Conservation (phyloP, 2,797 vertebrate genomes). For the Enteromius anoplus region DNA sequence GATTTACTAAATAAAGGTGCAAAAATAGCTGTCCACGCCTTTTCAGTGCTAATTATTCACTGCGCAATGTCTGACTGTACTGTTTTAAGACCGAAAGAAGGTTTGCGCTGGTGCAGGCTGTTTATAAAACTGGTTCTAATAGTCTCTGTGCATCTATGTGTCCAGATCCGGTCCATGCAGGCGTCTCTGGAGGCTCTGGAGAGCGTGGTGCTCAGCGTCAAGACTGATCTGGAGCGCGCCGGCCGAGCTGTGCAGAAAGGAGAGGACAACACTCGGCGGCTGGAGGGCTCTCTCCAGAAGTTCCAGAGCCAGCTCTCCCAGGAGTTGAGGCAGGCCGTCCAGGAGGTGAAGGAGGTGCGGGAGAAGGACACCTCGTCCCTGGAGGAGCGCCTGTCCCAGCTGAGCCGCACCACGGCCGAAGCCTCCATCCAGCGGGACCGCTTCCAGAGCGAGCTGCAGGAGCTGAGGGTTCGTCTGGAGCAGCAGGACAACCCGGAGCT, state of each 20-base stretch:
- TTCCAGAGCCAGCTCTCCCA: constrained; percentile 90
- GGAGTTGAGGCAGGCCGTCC: constrained; percentile 88
- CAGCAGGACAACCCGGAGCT: constrained; percentile 72
- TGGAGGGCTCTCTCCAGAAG: constrained; percentile 91
- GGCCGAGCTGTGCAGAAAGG: constrained; percentile 82
- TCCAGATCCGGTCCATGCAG: constrained; percentile 85
- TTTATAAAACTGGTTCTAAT: not conserved
- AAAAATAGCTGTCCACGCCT: no score
- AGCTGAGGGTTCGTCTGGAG: constrained; percentile 83
- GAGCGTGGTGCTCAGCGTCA: constrained; percentile 79
- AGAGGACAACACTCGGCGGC: constrained; percentile 85
- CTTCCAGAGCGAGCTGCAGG: constrained; percentile 84
- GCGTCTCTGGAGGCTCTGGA: constrained; percentile 81
- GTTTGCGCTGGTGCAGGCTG: no score
- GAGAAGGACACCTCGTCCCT: constrained; percentile 89
- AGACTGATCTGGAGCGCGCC: constrained; percentile 83
- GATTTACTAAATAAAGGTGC: not conserved
- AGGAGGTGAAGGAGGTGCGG: constrained; percentile 88
- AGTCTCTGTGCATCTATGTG: constrained; percentile 48
- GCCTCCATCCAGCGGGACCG: constrained; percentile 87
- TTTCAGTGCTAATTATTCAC: no score
- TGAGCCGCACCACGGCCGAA: constrained; percentile 87
- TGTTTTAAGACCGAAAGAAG: no score
- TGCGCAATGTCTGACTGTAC: no score
- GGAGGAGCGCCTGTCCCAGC: constrained; percentile 89